These are phyloP conservation scores for Hemiprocne comata DNA, from an alignment of 2,113 vertebrate genomes.

Conservation along the genomic window DNA sequence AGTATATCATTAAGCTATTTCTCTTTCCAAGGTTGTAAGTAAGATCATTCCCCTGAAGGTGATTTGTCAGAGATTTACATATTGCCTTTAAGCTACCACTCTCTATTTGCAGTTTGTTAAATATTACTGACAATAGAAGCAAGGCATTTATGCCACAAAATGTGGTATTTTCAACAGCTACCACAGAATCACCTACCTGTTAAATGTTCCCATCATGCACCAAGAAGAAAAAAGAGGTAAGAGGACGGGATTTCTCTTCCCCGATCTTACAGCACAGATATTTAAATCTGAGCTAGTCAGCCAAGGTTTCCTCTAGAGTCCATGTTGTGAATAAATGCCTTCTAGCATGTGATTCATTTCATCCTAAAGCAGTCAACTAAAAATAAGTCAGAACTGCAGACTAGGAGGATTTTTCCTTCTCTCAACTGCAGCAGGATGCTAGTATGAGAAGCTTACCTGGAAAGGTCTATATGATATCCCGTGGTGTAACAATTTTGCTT, in stretches of 20 bases:
- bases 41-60: conserved; percentile 36
- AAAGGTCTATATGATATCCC: not conserved
- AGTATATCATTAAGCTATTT: conserved; percentile 1
- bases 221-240: not conserved
- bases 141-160: not conserved
- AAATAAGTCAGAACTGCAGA: not conserved
- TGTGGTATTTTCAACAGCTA: not conserved
- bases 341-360: not conserved
- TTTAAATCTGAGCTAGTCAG: not conserved
- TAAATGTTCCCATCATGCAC: not conserved
- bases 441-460: not conserved
- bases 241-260: not conserved
- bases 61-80: not conserved
- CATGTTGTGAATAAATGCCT: not conserved
- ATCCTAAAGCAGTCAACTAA: conserved; percentile 9
- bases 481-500: not conserved
- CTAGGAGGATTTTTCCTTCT: not conserved
- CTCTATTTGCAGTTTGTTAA: not conserved
- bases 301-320: not conserved
- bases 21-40: not conserved
- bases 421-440: not conserved
- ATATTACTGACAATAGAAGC: not conserved
- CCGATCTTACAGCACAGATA: not conserved
- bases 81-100: not conserved
- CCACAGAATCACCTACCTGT: not conserved